phyloP scores from a whole-genome alignment of 2,888 invertebrate species.

The Acanthoscelides obtectus region DNA sequence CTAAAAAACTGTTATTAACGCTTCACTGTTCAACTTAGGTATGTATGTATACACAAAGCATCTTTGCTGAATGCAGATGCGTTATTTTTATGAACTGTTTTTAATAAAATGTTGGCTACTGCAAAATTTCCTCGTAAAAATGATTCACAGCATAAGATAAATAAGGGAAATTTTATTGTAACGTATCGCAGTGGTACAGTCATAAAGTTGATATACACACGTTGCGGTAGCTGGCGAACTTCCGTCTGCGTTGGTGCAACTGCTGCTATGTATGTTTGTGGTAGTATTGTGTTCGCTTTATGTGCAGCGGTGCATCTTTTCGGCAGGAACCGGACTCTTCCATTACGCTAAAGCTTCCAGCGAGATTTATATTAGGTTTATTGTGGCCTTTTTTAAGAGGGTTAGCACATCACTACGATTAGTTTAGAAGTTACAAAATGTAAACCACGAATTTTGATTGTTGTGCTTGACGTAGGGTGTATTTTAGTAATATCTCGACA shows the following conservation, averaged over 20 bases:
- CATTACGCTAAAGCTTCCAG: background rate
- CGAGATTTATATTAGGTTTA: background rate
- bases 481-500: no score
- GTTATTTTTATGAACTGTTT: background rate
- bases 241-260: background rate
- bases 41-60: no score
- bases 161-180: background rate
- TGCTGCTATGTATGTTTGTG: background rate
- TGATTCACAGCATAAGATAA: background rate
- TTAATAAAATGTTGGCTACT: background rate
- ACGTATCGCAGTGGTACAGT: background rate
- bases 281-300: background rate
- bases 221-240: background rate
- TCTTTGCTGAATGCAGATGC: no score
- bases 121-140: background rate
- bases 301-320: background rate
- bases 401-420: background rate
- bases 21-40: no score
- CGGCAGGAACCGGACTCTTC: background rate
- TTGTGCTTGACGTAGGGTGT: no score
- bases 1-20: no score
- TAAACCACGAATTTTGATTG: no score
- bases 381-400: background rate
- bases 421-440: no score
- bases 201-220: background rate